phyloP scores from a whole-genome alignment of 1,140 invertebrate species.

The roundworm (Caenorhabditis elegans) region WBcel235 BX284605.5:14158001-14158500 shows the following conservation, averaged over 20 bases:
- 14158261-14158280: neutral
- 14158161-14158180: neutral
- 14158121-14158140: neutral
- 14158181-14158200: neutral
- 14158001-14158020: too few relatives aligned
- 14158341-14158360: too few relatives aligned
- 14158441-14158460: neutral
- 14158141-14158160: neutral
- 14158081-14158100: too few relatives aligned
- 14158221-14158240: neutral
- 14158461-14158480: constrained; percentile 3
- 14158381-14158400: neutral
- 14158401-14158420: constrained; percentile 10
- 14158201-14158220: neutral
- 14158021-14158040: too few relatives aligned
- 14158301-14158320: neutral
- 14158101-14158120: neutral
- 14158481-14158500: neutral
- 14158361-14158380: neutral
- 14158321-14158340: neutral
- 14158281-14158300: neutral
- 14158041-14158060: too few relatives aligned
- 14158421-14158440: neutral
- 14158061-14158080: too few relatives aligned
- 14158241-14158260: neutral